Conservation (phyloP, 2,797 vertebrate genomes). For the Bradypodion pumilum region DNA sequence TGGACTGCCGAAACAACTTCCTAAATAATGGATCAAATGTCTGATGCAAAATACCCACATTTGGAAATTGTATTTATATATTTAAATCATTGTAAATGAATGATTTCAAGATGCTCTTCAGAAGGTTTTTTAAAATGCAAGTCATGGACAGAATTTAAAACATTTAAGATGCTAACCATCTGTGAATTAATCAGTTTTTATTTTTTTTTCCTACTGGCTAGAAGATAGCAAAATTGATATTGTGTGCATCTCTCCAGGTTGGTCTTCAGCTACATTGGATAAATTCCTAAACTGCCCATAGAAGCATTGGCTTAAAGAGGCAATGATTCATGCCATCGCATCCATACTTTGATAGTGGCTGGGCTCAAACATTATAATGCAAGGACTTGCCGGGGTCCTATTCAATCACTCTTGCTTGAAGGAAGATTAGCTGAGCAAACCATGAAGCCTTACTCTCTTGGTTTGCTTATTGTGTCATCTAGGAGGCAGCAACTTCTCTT, state of each 20-base stretch:
- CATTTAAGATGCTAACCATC: not conserved
- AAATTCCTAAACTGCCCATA: not conserved
- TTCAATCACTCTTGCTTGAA: not conserved
- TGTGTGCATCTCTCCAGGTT: not conserved
- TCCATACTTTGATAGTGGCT: not conserved
- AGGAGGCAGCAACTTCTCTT: not conserved
- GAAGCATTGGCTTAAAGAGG: not conserved
- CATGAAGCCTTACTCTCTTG: not conserved
- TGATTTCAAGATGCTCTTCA: not conserved
- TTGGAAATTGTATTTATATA: not conserved
- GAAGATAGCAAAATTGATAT: not conserved
- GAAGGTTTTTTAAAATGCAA: not conserved
- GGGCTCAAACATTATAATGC: not conserved
- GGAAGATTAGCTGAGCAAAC: not conserved
- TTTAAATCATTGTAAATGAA: not conserved
- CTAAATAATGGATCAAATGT: constrained; percentile 23
- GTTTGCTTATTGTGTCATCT: not conserved
- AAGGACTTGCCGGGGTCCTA: not conserved
- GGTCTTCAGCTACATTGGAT: constrained; percentile 10
- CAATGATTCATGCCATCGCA: no score
- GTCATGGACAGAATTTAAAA: not conserved
- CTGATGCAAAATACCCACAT: not conserved
- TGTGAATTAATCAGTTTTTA: not conserved
- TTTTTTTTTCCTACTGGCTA: not conserved
- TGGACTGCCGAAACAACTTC: not conserved